Conservation (phyloP, 2,888 invertebrate species). For the Hemistola chrysoprasaria region DNA sequence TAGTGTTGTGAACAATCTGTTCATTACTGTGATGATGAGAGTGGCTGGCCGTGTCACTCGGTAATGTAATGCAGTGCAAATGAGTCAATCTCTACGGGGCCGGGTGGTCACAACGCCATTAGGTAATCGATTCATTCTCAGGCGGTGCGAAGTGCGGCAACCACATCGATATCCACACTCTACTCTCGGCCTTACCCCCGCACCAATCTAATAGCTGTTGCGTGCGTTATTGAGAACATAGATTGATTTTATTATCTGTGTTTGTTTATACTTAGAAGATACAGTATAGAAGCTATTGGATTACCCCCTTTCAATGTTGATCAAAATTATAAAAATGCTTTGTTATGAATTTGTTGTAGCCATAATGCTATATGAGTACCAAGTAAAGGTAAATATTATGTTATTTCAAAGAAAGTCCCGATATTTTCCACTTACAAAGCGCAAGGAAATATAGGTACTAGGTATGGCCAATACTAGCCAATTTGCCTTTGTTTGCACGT, state of each 20-base stretch:
- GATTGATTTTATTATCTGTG: conserved; percentile 37
- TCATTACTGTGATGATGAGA: conserved; percentile 75
- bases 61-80: conserved; percentile 82
- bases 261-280: too few species aligned
- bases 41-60: conserved; percentile 75
- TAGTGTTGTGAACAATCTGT: conserved; percentile 55
- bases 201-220: conserved; percentile 38
- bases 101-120: conserved; percentile 69
- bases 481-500: conserved; percentile 8
- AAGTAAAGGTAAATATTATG: too few species aligned
- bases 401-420: too few species aligned
- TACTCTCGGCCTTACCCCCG: conserved; percentile 32
- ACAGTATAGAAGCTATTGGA: too few species aligned
- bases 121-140: conserved; percentile 75
- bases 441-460: too few species aligned
- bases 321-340: too few species aligned
- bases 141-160: conserved; percentile 19
- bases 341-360: too few species aligned
- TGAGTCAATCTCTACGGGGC: conserved; percentile 79
- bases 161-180: conserved; percentile 42
- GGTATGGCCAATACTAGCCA: too few species aligned
- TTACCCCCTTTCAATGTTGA: too few species aligned
- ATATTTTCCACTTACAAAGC: too few species aligned
- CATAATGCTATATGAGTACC: too few species aligned
- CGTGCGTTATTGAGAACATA: conserved; percentile 40